A percentile compares a stretch with the other conserved stretches of the same genome.
phyloP scores from a whole-genome alignment of 35 echinoderm and acorn worm genomes.

The Heliocidaris tuberculata region DNA sequence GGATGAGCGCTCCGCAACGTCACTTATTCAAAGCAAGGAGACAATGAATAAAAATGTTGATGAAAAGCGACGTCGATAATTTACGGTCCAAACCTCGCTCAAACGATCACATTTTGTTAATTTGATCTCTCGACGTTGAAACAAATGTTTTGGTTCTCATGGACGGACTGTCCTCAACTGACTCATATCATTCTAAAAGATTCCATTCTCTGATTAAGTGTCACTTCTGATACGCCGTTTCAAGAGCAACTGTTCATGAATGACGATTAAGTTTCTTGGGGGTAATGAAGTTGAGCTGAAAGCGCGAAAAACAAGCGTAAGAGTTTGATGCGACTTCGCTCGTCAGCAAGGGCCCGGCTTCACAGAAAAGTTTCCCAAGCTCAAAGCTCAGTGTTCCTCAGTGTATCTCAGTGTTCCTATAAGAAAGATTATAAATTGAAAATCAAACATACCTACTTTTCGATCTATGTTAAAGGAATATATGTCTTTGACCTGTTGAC shows the following conservation, averaged over 20 bases:
- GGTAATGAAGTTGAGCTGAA: not conserved
- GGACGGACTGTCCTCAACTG: not conserved
- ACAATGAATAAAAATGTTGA: not conserved
- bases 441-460: no score
- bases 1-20: no score
- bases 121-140: not conserved
- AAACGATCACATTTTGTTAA: slow-evolving; percentile 28
- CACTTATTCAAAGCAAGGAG: not conserved
- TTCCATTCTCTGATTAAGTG: not conserved
- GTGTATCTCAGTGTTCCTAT: no score
- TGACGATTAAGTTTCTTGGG: not conserved
- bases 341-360: not conserved
- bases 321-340: not conserved
- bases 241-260: not conserved
- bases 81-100: not conserved
- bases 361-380: not conserved
- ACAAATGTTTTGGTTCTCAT: slow-evolving; percentile 17
- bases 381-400: not conserved
- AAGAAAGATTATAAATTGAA: no score
- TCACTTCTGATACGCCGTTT: not conserved
- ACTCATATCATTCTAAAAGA: not conserved
- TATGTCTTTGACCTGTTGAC: no score
- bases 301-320: not conserved
- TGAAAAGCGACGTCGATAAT: not conserved
- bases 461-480: no score